Conservation (phyloP, 2,888 invertebrate genomes). For the Drepanosiphum platanoidis region DNA sequence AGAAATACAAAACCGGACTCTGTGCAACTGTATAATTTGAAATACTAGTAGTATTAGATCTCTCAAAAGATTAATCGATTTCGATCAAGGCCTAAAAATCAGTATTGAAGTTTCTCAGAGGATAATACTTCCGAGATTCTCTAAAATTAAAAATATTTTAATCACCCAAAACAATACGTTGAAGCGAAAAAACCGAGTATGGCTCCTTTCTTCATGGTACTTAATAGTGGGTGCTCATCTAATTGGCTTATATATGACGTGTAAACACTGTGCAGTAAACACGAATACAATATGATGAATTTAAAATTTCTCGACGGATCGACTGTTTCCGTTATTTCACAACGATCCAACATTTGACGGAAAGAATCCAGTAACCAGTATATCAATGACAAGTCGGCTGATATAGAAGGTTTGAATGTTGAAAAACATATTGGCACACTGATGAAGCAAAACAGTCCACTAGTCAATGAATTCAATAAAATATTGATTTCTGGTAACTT, state of each 20-base stretch:
- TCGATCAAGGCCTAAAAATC: slow-evolving; percentile 12
- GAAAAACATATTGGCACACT: slow-evolving; percentile 60
- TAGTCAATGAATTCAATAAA: slow-evolving; percentile 37
- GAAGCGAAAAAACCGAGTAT: slow-evolving; percentile 47
- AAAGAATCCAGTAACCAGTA: slow-evolving; percentile 51
- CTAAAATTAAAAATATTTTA: background rate
- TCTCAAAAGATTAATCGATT: background rate
- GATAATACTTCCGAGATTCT: background rate
- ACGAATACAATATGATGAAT: slow-evolving; percentile 54
- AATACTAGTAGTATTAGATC: slow-evolving; percentile 36
- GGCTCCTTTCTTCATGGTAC: slow-evolving; percentile 43
- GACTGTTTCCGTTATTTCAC: slow-evolving; percentile 25
- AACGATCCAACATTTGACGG: slow-evolving; percentile 38
- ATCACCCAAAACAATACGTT: slow-evolving; percentile 58
- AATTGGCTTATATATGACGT: slow-evolving; percentile 30
- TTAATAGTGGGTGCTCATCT: slow-evolving; percentile 37
- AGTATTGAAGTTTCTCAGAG: background rate
- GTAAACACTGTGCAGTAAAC: slow-evolving; percentile 47
- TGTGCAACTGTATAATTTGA: slow-evolving; percentile 50
- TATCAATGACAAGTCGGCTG: slow-evolving; percentile 28
- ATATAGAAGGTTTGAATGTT: slow-evolving; percentile 31
- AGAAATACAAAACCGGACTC: slow-evolving; percentile 60
- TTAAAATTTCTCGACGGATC: slow-evolving; percentile 57
- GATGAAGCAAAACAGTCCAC: slow-evolving; percentile 49
- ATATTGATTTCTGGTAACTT: slow-evolving; percentile 43